These are phyloP conservation scores for Noctua fimbriata DNA, from an alignment of 2,888 invertebrate genomes.

Conservation along the genomic window DNA sequence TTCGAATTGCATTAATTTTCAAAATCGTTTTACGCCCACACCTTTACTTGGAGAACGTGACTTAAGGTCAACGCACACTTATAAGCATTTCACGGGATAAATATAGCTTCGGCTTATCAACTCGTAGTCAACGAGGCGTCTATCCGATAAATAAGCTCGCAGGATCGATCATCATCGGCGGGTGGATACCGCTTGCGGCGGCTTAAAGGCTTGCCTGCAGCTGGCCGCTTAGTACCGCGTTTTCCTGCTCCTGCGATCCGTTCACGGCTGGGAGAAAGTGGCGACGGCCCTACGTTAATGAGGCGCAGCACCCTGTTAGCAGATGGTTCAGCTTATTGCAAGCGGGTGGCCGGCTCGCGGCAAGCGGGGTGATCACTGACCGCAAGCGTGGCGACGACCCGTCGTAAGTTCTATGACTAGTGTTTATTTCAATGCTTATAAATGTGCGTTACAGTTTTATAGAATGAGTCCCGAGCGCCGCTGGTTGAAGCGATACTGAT, in stretches of 20 bases:
- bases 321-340: not conserved
- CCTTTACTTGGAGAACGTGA: constrained; percentile 37
- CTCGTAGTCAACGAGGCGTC: not conserved
- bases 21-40: constrained; percentile 51
- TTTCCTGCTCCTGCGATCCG: not conserved
- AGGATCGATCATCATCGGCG: not conserved
- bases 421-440: not conserved
- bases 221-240: not conserved
- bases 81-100: not conserved
- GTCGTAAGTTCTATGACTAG: not conserved
- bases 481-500: not conserved
- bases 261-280: not conserved
- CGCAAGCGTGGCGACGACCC: not conserved
- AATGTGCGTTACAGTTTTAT: not conserved
- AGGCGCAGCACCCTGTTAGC: not conserved
- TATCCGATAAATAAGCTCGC: not conserved
- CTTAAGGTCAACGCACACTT: constrained; percentile 10
- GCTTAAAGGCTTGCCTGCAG: not conserved
- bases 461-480: not conserved
- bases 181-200: not conserved
- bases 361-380: not conserved
- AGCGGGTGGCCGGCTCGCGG: not conserved
- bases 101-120: not conserved
- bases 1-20: constrained; percentile 30
- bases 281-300: not conserved